These are phyloP conservation scores for Dorcus hopei DNA, from an alignment of 2,888 invertebrate genomes.

Conservation along the genomic window DNA sequence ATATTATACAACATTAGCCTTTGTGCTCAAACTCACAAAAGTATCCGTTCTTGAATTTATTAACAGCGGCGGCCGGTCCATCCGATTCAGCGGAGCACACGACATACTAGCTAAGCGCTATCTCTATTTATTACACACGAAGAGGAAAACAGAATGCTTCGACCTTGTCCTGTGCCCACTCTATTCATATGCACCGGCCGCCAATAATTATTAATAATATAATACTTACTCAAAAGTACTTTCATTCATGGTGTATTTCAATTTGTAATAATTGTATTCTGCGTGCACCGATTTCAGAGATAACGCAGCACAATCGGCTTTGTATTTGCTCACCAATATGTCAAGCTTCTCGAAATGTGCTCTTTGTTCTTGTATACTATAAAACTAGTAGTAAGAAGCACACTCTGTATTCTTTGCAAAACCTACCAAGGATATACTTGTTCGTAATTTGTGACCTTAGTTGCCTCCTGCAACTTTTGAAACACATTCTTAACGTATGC, in stretches of 20 bases:
- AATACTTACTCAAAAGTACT: conserved; percentile 14
- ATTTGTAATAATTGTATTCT: conserved; percentile 40
- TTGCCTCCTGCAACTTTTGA: conserved; percentile 42
- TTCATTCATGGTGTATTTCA: conserved; percentile 12
- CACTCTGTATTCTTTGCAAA: neutral
- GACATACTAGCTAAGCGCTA: no score
- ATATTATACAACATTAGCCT: no score
- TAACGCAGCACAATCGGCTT: conserved; percentile 51
- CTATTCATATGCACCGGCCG: no score
- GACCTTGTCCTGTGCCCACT: no score
- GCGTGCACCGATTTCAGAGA: conserved; percentile 55
- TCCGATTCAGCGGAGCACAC: no score
- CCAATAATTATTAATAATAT: neutral
- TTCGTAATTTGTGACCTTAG: conserved; percentile 47
- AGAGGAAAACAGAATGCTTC: no score
- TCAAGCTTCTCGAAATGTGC: conserved; percentile 53
- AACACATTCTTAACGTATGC: conserved; percentile 46
- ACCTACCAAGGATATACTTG: conserved; percentile 49
- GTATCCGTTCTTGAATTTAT: no score
- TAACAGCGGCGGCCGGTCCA: no score
- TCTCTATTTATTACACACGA: no score
- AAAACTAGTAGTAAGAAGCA: neutral
- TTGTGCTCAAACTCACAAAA: no score
- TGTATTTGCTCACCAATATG: conserved; percentile 49
- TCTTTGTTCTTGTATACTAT: conserved; percentile 54